phyloP scores from a whole-genome alignment of 2,113 vertebrate genomes.

The Catharus minimus region DNA sequence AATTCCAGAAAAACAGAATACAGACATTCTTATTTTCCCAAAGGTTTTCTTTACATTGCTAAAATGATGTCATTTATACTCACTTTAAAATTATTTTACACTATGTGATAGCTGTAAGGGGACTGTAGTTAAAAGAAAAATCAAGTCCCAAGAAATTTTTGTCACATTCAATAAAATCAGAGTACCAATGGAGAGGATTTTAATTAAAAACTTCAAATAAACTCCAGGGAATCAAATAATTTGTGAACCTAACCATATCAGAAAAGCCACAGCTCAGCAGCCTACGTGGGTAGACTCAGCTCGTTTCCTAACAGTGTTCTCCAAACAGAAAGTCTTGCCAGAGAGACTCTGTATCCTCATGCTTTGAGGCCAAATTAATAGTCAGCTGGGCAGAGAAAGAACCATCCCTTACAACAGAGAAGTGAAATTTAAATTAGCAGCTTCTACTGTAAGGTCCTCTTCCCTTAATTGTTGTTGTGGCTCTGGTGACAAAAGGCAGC shows the following conservation, averaged over 20 bases:
- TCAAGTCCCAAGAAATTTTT: slow-evolving; percentile 56
- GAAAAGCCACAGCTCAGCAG: slow-evolving; percentile 12
- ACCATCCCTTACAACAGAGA: not conserved
- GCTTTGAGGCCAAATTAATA: not conserved
- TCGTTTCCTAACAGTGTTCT: not conserved
- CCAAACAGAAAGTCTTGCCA: not conserved
- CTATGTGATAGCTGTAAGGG: not conserved
- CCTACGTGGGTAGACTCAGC: not conserved
- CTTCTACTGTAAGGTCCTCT: not conserved
- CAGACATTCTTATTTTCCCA: not conserved
- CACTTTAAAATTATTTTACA: not conserved
- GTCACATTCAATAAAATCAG: slow-evolving; percentile 47
- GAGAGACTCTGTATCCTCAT: not conserved
- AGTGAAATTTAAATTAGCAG: not conserved
- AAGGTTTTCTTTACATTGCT: not conserved
- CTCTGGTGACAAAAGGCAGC: not conserved
- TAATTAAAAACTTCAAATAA: slow-evolving; percentile 50
- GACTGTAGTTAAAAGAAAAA: slow-evolving; percentile 8
- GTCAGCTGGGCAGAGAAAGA: not conserved
- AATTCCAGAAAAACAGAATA: slow-evolving; percentile 36
- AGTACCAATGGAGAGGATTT: slow-evolving; percentile 24
- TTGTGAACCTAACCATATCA: slow-evolving; percentile 58
- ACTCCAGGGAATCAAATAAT: slow-evolving; percentile 50
- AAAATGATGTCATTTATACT: not conserved
- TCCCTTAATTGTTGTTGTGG: not conserved